Conservation (phyloP, 2,888 invertebrate species). For the Sympetrum striolatum region DNA sequence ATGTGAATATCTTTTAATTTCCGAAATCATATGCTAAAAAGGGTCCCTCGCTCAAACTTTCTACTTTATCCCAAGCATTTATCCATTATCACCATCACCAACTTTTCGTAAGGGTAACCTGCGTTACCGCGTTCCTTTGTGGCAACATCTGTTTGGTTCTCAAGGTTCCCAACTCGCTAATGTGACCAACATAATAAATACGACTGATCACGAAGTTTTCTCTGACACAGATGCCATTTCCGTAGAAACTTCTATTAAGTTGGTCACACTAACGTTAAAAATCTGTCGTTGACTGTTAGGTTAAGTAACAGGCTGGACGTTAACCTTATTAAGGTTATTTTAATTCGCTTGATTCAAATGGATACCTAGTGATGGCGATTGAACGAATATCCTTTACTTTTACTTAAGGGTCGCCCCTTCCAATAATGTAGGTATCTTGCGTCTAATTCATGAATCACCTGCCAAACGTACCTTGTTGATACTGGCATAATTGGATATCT, state of each 20-base stretch:
- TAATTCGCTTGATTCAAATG: not conserved
- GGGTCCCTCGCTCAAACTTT: too few relatives aligned
- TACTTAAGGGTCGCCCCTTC: not conserved
- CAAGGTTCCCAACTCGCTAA: too few relatives aligned
- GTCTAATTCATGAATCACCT: not conserved
- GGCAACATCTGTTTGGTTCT: too few relatives aligned
- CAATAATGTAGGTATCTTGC: not conserved
- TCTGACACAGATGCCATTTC: not conserved
- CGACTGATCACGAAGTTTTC: not conserved
- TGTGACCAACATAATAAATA: not conserved
- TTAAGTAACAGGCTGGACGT: not conserved
- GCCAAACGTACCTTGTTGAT: not conserved
- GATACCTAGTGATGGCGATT: conserved; percentile 27
- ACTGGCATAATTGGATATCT: not conserved
- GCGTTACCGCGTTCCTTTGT: too few relatives aligned
- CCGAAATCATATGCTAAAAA: too few relatives aligned
- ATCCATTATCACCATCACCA: too few relatives aligned
- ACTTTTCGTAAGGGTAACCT: too few relatives aligned
- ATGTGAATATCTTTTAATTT: too few relatives aligned
- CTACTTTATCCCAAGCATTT: too few relatives aligned
- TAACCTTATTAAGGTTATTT: conserved; percentile 7
- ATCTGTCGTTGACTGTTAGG: conserved; percentile 13
- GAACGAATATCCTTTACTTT: not conserved
- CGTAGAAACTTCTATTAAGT: not conserved
- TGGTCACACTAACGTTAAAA: not conserved